A percentile compares a stretch with the other conserved stretches of the same genome.
These are phyloP conservation scores for Pararge aegeria DNA, from an alignment of 1,140 invertebrate species.

Conservation along the genomic window DNA sequence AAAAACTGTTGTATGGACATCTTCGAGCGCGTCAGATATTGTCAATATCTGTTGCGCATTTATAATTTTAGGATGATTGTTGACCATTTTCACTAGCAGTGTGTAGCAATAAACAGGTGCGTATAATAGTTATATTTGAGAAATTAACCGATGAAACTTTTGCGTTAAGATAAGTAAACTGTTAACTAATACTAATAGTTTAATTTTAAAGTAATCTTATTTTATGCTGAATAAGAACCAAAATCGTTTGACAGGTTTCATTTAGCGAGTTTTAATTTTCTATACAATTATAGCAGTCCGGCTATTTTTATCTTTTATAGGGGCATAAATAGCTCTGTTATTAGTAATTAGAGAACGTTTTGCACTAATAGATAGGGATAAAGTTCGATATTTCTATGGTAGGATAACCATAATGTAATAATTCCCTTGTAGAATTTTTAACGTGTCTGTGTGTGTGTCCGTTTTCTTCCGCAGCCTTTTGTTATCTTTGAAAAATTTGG, in stretches of 20 bases:
- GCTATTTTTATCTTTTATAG: neutral
- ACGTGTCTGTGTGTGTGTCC: no score
- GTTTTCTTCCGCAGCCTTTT: no score
- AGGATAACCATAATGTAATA: no score
- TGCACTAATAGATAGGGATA: neutral
- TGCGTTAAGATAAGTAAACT: neutral
- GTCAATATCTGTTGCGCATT: no score
- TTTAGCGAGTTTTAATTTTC: neutral
- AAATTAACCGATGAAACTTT: constrained; percentile 2
- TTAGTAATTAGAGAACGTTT: neutral
- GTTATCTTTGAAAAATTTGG: no score
- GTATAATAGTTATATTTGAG: neutral
- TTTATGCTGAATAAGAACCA: neutral
- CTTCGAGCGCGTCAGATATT: no score
- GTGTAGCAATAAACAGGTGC: neutral
- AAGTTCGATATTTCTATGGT: no score
- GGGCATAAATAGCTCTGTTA: neutral
- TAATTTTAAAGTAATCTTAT: neutral
- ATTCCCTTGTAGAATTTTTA: no score
- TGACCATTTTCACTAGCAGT: neutral
- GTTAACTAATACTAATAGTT: neutral
- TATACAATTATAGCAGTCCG: neutral
- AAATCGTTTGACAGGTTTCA: neutral
- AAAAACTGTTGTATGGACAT: no score
- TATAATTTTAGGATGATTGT: no score